phyloP scores from a whole-genome alignment of 2,888 invertebrate species.

The Drosophila subquinaria region DNA sequence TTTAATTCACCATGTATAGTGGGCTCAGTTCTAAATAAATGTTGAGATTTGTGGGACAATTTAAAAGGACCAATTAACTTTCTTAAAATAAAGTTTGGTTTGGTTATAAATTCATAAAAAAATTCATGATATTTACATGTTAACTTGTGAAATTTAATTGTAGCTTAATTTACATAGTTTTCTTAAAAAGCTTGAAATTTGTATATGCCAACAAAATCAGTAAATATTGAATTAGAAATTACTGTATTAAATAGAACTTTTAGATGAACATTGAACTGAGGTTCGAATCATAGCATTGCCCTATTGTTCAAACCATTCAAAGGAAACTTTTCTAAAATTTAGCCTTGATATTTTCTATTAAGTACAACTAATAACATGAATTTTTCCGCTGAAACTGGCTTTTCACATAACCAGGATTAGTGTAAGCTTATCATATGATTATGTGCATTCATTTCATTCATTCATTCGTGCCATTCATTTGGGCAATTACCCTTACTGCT shows the following conservation, averaged over 20 bases:
- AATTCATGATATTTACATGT: background rate
- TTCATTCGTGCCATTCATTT: too few relatives aligned
- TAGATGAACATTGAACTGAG: too few relatives aligned
- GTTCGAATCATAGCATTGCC: too few relatives aligned
- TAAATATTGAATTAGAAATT: background rate
- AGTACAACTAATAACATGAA: background rate
- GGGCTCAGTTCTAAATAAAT: background rate
- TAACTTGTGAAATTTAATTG: too few relatives aligned
- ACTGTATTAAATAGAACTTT: background rate
- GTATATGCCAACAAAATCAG: background rate
- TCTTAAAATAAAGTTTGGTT: too few relatives aligned
- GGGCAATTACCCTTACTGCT: constrained; percentile 12
- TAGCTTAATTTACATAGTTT: background rate
- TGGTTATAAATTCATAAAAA: too few relatives aligned
- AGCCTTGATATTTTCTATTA: background rate
- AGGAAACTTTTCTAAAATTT: too few relatives aligned
- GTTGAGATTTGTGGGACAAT: background rate
- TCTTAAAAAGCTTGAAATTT: background rate
- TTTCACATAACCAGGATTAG: background rate
- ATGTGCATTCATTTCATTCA: constrained; percentile 18
- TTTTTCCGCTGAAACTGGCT: background rate
- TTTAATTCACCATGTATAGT: background rate
- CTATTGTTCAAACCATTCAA: too few relatives aligned
- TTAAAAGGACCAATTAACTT: too few relatives aligned
- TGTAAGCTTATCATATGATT: constrained; percentile 14